Conservation (phyloP, 2,797 vertebrate genomes). For the Diglossa cyanea region DNA sequence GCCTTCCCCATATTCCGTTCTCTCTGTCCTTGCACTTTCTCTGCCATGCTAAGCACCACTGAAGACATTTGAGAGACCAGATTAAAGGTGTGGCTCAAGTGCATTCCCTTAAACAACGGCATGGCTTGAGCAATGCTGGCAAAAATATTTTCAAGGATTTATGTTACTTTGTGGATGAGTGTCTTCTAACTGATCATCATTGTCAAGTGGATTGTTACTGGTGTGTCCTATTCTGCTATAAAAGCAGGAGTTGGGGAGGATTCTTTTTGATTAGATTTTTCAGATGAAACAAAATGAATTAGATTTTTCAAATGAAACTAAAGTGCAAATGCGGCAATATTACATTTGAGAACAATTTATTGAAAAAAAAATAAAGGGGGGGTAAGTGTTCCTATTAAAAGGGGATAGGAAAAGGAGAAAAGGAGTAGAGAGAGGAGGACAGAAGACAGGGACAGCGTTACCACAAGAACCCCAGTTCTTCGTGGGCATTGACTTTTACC, state of each 20-base stretch:
- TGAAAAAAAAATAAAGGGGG: no score
- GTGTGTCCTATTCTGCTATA: background rate
- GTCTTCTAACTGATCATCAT: background rate
- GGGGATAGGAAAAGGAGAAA: background rate
- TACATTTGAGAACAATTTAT: background rate
- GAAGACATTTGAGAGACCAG: background rate
- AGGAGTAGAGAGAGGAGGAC: no score
- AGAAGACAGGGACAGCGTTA: rapidly evolving
- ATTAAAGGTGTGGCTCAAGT: background rate
- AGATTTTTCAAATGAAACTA: rapidly evolving
- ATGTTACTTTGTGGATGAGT: background rate
- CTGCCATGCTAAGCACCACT: background rate
- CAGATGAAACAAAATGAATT: rapidly evolving
- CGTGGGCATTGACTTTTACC: rapidly evolving
- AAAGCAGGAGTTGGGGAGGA: rapidly evolving
- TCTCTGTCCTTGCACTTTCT: background rate
- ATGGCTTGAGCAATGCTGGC: background rate
- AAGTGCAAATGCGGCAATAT: rapidly evolving
- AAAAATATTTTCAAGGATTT: background rate
- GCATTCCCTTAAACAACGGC: background rate
- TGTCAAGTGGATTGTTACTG: background rate
- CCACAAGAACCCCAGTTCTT: background rate
- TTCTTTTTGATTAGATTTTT: background rate
- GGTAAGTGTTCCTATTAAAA: background rate
- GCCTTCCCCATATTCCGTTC: background rate